Evolutionary conservation across 1,140 invertebrate genomes (phyloP).

Genomic region (Drosophila bocki): DNA sequence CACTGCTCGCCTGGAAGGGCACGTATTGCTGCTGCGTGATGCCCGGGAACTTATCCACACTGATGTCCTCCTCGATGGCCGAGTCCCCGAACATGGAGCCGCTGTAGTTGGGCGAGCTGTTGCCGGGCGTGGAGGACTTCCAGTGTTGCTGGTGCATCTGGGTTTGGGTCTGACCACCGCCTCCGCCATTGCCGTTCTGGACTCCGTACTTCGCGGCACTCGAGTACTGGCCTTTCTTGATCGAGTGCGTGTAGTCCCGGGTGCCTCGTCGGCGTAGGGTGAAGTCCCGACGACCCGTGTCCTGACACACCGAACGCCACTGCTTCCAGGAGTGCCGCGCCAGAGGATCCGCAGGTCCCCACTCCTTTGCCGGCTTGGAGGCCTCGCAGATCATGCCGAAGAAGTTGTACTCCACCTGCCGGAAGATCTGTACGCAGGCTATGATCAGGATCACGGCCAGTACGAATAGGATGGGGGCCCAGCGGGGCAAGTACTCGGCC

Average conservation of each 20-base stretch:
- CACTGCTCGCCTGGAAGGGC: slow-evolving; percentile 73
- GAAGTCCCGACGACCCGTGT: slow-evolving; percentile 86
- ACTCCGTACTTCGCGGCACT: slow-evolving; percentile 64
- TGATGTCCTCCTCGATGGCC: slow-evolving; percentile 84
- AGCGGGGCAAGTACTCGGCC: slow-evolving; percentile 73
- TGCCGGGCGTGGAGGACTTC: slow-evolving; percentile 83
- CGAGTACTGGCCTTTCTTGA: slow-evolving; percentile 85
- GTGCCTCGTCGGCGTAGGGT: slow-evolving; percentile 87
- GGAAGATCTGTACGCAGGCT: slow-evolving; percentile 80
- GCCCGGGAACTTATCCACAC: slow-evolving; percentile 83
- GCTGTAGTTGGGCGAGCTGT: slow-evolving; percentile 84
- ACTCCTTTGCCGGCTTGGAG: slow-evolving; percentile 83
- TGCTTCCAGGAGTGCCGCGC: slow-evolving; percentile 84
- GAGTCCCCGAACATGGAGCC: slow-evolving; percentile 85
- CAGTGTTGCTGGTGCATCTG: slow-evolving; percentile 72
- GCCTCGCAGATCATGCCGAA: slow-evolving; percentile 85
- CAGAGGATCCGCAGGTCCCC: slow-evolving; percentile 83
- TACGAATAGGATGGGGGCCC: slow-evolving; percentile 80
- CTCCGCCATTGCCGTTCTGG: slow-evolving; percentile 54
- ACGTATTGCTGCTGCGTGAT: slow-evolving; percentile 75
- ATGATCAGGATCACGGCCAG: slow-evolving; percentile 74
- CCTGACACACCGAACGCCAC: slow-evolving; percentile 84
- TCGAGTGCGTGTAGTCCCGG: slow-evolving; percentile 87
- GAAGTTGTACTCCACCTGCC: slow-evolving; percentile 85
- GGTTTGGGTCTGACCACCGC: slow-evolving; percentile 39